Percentiles rank a stretch among this genome's conserved stretches.
Conservation (phyloP, 2,113 vertebrate species). For the Pseudorectes ferrugineus region DNA sequence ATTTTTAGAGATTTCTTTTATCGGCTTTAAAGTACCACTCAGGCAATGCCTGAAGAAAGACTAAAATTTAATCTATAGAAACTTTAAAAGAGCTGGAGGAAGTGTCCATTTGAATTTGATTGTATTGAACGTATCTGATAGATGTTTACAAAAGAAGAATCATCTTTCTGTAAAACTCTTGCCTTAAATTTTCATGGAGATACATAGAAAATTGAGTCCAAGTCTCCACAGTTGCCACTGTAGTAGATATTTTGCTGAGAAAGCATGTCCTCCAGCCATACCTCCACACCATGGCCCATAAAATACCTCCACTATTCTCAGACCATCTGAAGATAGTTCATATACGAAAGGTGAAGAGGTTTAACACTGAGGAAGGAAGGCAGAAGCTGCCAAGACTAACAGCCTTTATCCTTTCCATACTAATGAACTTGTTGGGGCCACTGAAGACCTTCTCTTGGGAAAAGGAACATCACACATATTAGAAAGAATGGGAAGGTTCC, state of each 20-base stretch:
- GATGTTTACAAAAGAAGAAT: background rate
- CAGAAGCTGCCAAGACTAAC: background rate
- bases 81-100: background rate
- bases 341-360: background rate
- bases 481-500: background rate
- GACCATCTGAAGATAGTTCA: background rate
- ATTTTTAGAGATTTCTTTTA: background rate
- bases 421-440: background rate
- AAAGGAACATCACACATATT: background rate
- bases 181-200: background rate
- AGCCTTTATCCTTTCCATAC: background rate
- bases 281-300: background rate
- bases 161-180: background rate
- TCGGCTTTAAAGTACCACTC: background rate
- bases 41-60: background rate
- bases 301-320: background rate
- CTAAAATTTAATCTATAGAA: background rate
- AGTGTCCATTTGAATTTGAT: background rate
- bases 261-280: background rate
- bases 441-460: background rate
- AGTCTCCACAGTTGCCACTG: background rate
- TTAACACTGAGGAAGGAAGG: background rate
- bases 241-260: background rate
- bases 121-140: background rate
- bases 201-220: background rate